Evolutionary conservation across 2,888 invertebrate genomes (phyloP).

Genomic region (Meiosimyza decipiens): DNA sequence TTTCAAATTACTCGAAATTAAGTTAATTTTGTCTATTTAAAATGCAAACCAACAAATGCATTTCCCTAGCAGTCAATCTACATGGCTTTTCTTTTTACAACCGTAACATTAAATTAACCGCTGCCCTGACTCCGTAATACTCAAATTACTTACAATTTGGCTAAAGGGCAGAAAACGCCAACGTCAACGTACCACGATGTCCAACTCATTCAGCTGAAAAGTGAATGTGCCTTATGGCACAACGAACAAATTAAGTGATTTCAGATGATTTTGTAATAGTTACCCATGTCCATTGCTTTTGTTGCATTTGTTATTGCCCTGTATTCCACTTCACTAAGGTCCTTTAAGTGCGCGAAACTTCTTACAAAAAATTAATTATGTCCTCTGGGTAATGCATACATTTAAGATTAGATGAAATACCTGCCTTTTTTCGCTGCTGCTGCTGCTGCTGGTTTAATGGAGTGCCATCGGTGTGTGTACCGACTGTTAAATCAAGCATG

Average conservation of each 20-base stretch:
- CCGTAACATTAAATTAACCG: neutral
- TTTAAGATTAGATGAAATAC: constrained; percentile 32
- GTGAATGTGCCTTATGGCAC: neutral
- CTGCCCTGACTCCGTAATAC: neutral
- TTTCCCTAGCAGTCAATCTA: neutral
- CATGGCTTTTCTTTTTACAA: neutral
- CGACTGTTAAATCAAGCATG: constrained; percentile 27
- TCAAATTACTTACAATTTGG: constrained; percentile 21
- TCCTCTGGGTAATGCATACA: constrained; percentile 58
- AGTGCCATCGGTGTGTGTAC: no score
- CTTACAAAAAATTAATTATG: constrained; percentile 65
- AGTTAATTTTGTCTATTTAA: constrained; percentile 2
- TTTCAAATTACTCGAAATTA: constrained; percentile 22
- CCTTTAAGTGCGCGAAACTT: constrained; percentile 42
- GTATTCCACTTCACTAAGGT: neutral
- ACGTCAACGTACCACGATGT: neutral
- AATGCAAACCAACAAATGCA: constrained; percentile 6
- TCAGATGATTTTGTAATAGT: constrained; percentile 17
- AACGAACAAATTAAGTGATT: constrained; percentile 25
- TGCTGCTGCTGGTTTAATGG: no score
- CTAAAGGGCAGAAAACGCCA: constrained; percentile 2
- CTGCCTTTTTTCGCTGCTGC: neutral
- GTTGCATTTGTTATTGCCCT: neutral
- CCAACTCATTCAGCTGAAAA: constrained; percentile 1
- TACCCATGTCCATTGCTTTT: neutral